phyloP scores from a whole-genome alignment of 92 coral and sea anemone genomes.

The Montipora capitata region DNA sequence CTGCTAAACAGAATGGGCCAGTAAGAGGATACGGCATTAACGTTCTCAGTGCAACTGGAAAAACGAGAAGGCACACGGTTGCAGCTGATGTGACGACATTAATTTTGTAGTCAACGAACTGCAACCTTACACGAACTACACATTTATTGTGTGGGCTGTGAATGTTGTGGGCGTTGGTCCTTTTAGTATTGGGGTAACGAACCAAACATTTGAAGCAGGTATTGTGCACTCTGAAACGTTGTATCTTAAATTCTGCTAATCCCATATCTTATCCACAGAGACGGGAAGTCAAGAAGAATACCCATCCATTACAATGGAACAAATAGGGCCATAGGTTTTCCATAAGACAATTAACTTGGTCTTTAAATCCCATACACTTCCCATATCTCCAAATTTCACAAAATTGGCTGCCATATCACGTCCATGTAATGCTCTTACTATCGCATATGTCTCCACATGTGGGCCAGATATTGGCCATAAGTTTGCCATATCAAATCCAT shows the following conservation, averaged over 20 bases:
- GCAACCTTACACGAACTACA: constrained; percentile 77
- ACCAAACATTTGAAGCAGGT: constrained; percentile 85
- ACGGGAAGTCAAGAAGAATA: no score
- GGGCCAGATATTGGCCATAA: no score
- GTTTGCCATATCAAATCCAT: no score
- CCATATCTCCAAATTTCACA: no score
- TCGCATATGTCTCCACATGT: no score
- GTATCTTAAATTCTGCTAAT: neutral
- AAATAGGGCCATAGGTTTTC: no score
- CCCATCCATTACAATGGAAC: no score
- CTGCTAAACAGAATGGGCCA: constrained; percentile 59
- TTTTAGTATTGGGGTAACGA: constrained; percentile 54
- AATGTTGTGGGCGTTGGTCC: constrained; percentile 83
- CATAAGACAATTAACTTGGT: no score
- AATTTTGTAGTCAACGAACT: constrained; percentile 58
- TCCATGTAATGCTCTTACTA: no score
- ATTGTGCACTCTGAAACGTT: neutral
- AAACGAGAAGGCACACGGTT: neutral
- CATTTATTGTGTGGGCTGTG: constrained; percentile 72
- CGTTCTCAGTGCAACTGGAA: neutral
- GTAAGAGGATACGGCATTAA: constrained; percentile 56
- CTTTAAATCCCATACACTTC: no score
- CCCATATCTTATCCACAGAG: no score
- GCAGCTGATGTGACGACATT: constrained; percentile 49
- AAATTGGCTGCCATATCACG: no score